A percentile compares a stretch with the other conserved stretches of the same genome.
Conservation (phyloP, 1,140 invertebrate genomes). For the Lepidurus couesii region DNA sequence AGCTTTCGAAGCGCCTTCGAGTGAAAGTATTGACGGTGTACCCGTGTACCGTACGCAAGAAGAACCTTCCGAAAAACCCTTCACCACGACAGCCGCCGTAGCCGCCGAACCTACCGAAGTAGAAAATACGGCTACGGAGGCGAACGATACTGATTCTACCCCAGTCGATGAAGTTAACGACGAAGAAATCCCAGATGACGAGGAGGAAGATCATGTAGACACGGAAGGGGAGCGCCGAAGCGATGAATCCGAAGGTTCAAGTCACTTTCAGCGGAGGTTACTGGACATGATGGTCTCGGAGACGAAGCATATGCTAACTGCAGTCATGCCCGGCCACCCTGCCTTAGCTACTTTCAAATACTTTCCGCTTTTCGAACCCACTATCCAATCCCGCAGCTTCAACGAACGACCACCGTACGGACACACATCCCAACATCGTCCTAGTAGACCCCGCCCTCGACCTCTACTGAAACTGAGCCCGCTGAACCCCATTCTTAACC, state of each 20-base stretch:
- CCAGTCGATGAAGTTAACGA: background rate
- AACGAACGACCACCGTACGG: background rate
- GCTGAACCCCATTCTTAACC: background rate
- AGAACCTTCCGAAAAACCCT: background rate
- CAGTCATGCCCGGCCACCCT: slow-evolving; percentile 26
- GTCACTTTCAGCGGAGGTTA: slow-evolving; percentile 26
- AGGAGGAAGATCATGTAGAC: background rate
- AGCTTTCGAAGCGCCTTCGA: background rate
- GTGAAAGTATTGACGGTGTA: slow-evolving; percentile 27
- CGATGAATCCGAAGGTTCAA: slow-evolving; percentile 16
- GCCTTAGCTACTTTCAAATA: slow-evolving; percentile 25
- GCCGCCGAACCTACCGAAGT: background rate
- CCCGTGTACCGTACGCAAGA: slow-evolving; percentile 11
- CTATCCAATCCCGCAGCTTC: background rate
- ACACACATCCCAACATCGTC: background rate
- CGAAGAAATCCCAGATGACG: background rate
- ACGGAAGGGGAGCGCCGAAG: background rate
- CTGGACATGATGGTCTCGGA: slow-evolving; percentile 31
- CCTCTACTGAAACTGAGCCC: background rate
- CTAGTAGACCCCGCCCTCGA: background rate
- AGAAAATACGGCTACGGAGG: background rate
- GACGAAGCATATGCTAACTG: slow-evolving; percentile 24
- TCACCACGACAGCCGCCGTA: background rate
- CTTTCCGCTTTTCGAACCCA: slow-evolving; percentile 28
- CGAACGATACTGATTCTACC: background rate